Percentiles rank a stretch among this genome's conserved stretches.
phyloP scores from a whole-genome alignment of 2,113 vertebrate genomes.

The Synodontis membranacea region DNA sequence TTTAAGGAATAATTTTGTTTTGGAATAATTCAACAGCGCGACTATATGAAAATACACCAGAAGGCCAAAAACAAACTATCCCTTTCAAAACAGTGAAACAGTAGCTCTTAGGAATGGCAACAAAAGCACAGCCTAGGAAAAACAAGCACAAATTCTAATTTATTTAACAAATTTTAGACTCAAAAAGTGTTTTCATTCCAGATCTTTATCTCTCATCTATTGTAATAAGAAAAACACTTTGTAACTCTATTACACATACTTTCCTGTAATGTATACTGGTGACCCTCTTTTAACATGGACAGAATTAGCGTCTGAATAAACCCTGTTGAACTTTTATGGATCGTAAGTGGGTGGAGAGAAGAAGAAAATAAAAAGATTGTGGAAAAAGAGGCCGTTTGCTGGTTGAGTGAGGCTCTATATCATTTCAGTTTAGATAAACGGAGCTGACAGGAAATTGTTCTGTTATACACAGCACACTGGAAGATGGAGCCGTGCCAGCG shows the following conservation, averaged over 20 bases:
- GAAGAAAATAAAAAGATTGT: neutral
- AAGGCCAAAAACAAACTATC: constrained; percentile 19
- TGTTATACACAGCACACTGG: constrained; percentile 1
- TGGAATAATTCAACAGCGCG: constrained; percentile 24
- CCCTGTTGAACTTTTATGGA: constrained; percentile 8
- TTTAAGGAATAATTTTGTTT: constrained; percentile 31
- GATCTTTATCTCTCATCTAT: constrained; percentile 3
- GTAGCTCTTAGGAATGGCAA: constrained; percentile 7
- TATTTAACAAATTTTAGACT: constrained; percentile 8
- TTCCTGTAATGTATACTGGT: constrained; percentile 12
- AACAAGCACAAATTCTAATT: neutral
- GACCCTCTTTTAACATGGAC: neutral
- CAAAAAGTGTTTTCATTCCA: constrained; percentile 13
- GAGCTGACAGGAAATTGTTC: constrained; percentile 8
- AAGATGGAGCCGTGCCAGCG: constrained; percentile 6
- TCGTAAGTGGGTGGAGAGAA: neutral
- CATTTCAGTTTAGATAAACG: constrained; percentile 21
- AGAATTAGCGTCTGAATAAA: constrained; percentile 1
- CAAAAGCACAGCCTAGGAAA: neutral
- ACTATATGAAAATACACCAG: constrained; percentile 26
- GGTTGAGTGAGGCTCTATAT: neutral
- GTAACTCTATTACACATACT: constrained; percentile 6
- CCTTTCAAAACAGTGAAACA: constrained; percentile 34
- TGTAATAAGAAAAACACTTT: constrained; percentile 17
- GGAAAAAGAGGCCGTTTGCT: constrained; percentile 17